These are phyloP conservation scores for Tragelaphus imberbis DNA, from an alignment of 2,113 vertebrate genomes.

Conservation along the genomic window DNA sequence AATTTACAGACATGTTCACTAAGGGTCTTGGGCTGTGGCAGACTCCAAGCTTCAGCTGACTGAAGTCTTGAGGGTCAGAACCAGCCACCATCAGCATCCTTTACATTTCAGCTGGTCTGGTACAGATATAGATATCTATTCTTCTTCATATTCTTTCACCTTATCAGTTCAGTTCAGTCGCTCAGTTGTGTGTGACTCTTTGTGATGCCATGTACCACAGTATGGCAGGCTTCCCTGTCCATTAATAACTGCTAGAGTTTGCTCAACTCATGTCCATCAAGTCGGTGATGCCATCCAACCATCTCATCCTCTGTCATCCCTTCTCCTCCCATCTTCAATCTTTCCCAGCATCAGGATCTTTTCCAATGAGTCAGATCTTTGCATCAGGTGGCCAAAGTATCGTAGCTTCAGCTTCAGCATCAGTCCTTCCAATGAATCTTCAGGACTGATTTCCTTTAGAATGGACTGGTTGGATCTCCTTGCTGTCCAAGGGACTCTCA, in stretches of 20 bases:
- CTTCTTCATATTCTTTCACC: neutral
- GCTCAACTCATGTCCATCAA: neutral
- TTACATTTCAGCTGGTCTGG: neutral
- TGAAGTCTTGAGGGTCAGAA: neutral
- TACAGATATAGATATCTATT: neutral
- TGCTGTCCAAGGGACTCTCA: neutral
- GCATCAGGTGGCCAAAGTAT: too few species aligned
- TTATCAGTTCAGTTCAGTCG: neutral
- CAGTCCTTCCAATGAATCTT: too few species aligned
- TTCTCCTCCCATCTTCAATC: neutral
- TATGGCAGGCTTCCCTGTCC: neutral
- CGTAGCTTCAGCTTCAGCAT: too few species aligned
- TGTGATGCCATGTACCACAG: neutral
- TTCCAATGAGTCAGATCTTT: neutral
- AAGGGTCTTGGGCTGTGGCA: neutral
- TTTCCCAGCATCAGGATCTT: neutral
- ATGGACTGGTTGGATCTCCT: neutral
- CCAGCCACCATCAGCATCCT: neutral
- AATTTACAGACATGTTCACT: neutral
- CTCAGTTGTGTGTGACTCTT: neutral
- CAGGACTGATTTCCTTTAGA: too few species aligned
- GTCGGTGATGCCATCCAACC: neutral
- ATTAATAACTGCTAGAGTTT: neutral
- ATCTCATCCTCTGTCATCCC: neutral
- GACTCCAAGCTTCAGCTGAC: neutral